Evolutionary conservation across 2,888 invertebrate genomes (phyloP), one percentile per base, ranked within the genome.

Genomic region (Rhaphigaster nebulosa): DNA sequence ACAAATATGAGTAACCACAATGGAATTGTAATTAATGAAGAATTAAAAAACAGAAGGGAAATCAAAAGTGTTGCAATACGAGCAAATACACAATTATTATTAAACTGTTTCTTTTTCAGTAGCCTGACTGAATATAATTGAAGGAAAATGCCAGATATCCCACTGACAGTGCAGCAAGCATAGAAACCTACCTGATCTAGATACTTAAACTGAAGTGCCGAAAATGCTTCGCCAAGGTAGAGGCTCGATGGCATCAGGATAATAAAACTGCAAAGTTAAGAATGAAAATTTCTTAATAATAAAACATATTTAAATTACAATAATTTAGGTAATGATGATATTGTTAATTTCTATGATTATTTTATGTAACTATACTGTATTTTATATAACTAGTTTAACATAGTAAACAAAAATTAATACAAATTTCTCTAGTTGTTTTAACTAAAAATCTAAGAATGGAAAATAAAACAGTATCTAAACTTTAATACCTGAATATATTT

Each of bases 191-290:
- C 60, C 70, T 88, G 91, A 41, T 88, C 45, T 1, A 88, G 60
- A 38, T 88, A 88, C 26, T 88, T 88, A 38, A 91, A 91, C 13
- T 91, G 76, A 54, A 91, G 91, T 20, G 88, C 88, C 34, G 91
- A 88, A 88, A 91, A 91, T 15, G 91, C 91, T 91, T 91, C 91
- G 18, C 91, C 91, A 20, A 91, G 41, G 29, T 91, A 91, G 23
- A 91, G 84, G 56, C 91, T 91, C 84, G 70, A 88, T 38, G 91
- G 91, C 80, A 87, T 87, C 29, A 91, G 45, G 6, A 91, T 84
- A 12, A 91, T 54, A 56, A 91, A 88, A 88, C 91, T 91, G 80
- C 15, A 87, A 90, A n/a, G 4, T 29, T 45, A 45, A 45, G 20
- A 84, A 76, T 38, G 23, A 10, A 76, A 76, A 65, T 12, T 60